phyloP scores from a whole-genome alignment of 2,888 invertebrate species.

The Tipula helvola region DNA sequence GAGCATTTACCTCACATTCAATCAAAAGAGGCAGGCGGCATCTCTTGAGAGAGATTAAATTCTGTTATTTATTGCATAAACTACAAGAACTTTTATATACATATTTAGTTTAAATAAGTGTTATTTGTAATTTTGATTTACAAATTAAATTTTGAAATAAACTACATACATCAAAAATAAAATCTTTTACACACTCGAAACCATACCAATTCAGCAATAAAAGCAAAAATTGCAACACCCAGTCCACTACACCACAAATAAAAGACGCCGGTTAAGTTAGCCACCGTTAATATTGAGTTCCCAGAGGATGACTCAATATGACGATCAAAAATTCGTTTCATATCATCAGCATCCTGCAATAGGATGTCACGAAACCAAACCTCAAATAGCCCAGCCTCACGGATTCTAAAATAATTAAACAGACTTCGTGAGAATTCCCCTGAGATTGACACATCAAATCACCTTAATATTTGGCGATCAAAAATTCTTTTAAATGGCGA shows the following conservation, averaged over 20 bases:
- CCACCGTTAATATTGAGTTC: background rate
- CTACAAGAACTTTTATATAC: too few species aligned
- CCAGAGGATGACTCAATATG: background rate
- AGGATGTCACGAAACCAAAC: background rate
- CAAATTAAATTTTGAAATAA: too few species aligned
- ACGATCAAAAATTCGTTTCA: background rate
- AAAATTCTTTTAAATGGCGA: background rate
- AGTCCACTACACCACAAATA: background rate
- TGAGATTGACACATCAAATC: background rate
- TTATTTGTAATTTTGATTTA: too few species aligned
- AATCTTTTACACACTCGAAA: background rate
- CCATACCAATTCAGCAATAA: background rate
- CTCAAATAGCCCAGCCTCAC: background rate
- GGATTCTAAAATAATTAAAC: background rate
- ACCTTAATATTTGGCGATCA: background rate
- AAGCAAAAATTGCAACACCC: background rate
- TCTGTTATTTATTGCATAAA: too few species aligned
- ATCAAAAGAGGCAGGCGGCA: too few species aligned
- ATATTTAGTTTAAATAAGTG: too few species aligned
- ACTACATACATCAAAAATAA: too few species aligned
- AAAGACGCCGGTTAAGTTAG: background rate
- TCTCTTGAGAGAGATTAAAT: too few species aligned
- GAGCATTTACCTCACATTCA: too few species aligned
- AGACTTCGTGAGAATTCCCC: background rate
- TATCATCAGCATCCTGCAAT: background rate